These are phyloP conservation scores for Aleiodes testaceus DNA, from an alignment of 2,888 invertebrate genomes.

Conservation along the genomic window DNA sequence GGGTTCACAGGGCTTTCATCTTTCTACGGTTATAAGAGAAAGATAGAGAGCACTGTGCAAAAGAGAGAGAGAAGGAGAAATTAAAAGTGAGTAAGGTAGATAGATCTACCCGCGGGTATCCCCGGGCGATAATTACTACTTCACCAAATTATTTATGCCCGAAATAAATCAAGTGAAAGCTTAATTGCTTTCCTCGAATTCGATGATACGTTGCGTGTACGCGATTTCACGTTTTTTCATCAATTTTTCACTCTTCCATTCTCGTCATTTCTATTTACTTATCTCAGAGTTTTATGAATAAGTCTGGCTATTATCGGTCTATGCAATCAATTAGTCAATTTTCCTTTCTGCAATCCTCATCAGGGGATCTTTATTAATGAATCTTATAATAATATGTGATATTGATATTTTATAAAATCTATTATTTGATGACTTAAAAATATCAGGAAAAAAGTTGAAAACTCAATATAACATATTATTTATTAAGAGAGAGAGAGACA, in stretches of 20 bases:
- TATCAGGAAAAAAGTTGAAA: too few species aligned
- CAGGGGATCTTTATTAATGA: too few species aligned
- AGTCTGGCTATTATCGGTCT: too few species aligned
- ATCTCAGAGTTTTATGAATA: too few species aligned
- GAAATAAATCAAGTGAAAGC: constrained; percentile 69
- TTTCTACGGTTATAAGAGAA: constrained; percentile 41
- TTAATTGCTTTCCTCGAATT: constrained; percentile 67
- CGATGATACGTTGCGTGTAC: constrained; percentile 55
- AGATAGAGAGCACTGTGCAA: neutral
- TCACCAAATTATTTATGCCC: constrained; percentile 71
- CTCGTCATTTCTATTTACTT: neutral
- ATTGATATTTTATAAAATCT: too few species aligned
- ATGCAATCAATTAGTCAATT: too few species aligned
- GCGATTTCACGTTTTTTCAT: constrained; percentile 53
- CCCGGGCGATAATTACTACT: constrained; percentile 69
- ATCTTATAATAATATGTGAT: too few species aligned
- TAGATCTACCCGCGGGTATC: constrained; percentile 47
- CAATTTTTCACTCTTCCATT: constrained; percentile 3
- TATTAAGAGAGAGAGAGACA: too few species aligned
- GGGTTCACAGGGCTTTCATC: constrained; percentile 67
- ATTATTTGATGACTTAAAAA: too few species aligned
- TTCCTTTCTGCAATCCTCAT: too few species aligned
- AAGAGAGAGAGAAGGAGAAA: constrained; percentile 34
- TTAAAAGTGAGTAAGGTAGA: constrained; percentile 44
- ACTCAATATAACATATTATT: too few species aligned